A percentile compares a stretch with the other conserved stretches of the same genome.
These are phyloP conservation scores for Ceratoteleas bidentatus DNA, from an alignment of 1,140 invertebrate species.

Conservation along the genomic window DNA sequence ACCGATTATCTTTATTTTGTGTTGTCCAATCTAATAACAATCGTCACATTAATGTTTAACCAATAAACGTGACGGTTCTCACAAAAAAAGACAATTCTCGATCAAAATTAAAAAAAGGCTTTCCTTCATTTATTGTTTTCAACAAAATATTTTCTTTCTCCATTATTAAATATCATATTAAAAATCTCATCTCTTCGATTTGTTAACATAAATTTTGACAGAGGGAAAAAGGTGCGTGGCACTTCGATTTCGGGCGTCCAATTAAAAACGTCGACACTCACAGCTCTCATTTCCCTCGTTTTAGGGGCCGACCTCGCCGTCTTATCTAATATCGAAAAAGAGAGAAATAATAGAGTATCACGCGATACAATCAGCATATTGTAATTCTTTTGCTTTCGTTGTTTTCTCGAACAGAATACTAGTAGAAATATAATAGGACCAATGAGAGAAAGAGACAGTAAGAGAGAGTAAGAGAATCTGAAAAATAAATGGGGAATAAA, in stretches of 20 bases:
- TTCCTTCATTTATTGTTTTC: no score
- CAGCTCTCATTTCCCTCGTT: slow-evolving; percentile 25
- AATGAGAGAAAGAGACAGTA: neutral
- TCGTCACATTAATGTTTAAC: no score
- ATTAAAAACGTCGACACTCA: slow-evolving; percentile 18
- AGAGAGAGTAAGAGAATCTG: neutral
- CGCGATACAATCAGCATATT: slow-evolving; percentile 3
- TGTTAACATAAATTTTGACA: slow-evolving; percentile 11
- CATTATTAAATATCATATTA: no score
- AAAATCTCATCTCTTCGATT: no score
- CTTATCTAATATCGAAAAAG: slow-evolving; percentile 45
- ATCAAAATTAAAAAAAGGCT: no score
- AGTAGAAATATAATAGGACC: neutral
- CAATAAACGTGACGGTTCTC: no score
- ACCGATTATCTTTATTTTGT: no score
- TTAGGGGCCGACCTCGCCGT: slow-evolving; percentile 22
- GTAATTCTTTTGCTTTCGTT: neutral
- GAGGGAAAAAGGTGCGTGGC: slow-evolving; percentile 3
- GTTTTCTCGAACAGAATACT: slow-evolving; percentile 3
- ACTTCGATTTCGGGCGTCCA: slow-evolving; percentile 15
- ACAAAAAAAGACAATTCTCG: no score
- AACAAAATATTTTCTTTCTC: no score
- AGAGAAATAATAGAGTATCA: slow-evolving; percentile 36
- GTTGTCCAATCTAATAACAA: no score
- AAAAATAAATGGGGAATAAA: neutral